A percentile compares a stretch with the other conserved stretches of the same genome.
phyloP scores from a whole-genome alignment of 2,888 invertebrate genomes.

The Drosophila colorata region DNA sequence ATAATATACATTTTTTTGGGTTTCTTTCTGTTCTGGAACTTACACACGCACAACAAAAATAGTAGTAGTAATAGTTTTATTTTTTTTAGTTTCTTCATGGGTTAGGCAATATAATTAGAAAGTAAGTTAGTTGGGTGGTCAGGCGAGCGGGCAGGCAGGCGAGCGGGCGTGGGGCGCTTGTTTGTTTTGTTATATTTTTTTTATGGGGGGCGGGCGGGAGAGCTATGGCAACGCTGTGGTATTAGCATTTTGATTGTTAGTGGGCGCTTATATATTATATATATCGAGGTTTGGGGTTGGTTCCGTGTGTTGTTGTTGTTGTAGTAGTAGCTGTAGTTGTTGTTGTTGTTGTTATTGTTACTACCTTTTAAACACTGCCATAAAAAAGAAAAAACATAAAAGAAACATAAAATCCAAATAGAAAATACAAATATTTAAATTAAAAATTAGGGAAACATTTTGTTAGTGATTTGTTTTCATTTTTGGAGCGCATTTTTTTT shows the following conservation, averaged over 20 bases:
- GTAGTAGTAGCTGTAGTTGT: slow-evolving; percentile 27
- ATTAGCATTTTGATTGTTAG: slow-evolving; percentile 20
- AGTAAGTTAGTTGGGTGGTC: slow-evolving; percentile 44
- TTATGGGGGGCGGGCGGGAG: slow-evolving; percentile 13
- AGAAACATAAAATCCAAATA: slow-evolving; percentile 22
- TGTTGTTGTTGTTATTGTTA: slow-evolving; percentile 53
- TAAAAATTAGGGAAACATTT: slow-evolving; percentile 37
- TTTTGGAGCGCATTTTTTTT: slow-evolving; percentile 30
- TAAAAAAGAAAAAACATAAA: slow-evolving; percentile 35
- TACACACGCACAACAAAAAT: slow-evolving; percentile 73
- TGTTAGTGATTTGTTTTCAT: slow-evolving; percentile 43
- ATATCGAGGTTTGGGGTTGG: slow-evolving; percentile 25
- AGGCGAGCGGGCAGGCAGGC: slow-evolving; percentile 41
- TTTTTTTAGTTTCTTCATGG: slow-evolving; percentile 28
- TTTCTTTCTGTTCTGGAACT: slow-evolving; percentile 58
- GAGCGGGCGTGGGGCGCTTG: slow-evolving; percentile 1
- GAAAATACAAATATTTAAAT: slow-evolving; percentile 13
- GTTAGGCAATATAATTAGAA: slow-evolving; percentile 35
- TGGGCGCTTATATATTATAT: slow-evolving; percentile 14
- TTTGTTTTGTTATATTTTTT: slow-evolving; percentile 13
- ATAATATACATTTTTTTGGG: slow-evolving; percentile 13
- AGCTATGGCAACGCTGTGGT: slow-evolving; percentile 31
- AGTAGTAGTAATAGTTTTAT: slow-evolving; percentile 43
- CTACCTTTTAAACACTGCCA: slow-evolving; percentile 56
- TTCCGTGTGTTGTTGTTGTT: slow-evolving; percentile 39